Evolutionary conservation across 2,797 vertebrate species (phyloP).

Genomic region (Platyrinchus mystaceus): DNA sequence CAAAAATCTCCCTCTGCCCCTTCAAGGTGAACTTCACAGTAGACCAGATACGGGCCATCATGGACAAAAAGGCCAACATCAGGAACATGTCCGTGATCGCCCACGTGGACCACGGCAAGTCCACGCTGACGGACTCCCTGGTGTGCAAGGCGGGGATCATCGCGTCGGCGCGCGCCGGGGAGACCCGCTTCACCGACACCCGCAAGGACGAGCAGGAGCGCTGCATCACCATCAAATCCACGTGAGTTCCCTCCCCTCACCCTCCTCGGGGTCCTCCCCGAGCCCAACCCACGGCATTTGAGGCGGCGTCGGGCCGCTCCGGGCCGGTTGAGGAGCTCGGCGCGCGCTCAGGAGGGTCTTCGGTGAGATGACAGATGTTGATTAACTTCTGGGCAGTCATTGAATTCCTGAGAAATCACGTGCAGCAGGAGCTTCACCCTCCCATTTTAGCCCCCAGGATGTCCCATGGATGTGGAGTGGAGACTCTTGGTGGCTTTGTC

Average conservation of each 20-base stretch:
- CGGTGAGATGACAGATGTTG: no score
- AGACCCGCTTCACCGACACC: conserved; percentile 94
- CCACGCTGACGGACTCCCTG: conserved; percentile 91
- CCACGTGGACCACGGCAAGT: conserved; percentile 95
- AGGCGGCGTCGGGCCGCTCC: neutral
- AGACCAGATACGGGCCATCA: conserved; percentile 95
- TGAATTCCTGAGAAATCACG: rapidly evolving
- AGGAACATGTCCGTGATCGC: conserved; percentile 98
- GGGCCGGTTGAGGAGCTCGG: neutral
- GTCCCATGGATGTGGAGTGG: no score
- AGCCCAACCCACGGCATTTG: neutral
- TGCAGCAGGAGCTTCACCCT: neutral
- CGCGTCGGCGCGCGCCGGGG: conserved; percentile 88
- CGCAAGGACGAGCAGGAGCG: conserved; percentile 96
- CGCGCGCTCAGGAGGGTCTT: no score
- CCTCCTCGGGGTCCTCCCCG: neutral
- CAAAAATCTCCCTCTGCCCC: rapidly evolving
- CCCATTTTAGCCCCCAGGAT: neutral
- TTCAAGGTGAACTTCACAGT: conserved; percentile 95
- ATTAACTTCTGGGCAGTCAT: no score
- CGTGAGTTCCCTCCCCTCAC: conserved; percentile 66
- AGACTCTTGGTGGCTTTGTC: no score
- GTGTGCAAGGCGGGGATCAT: conserved; percentile 97
- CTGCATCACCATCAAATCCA: conserved; percentile 98
- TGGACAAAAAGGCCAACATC: conserved; percentile 98